Conservation (phyloP, 2,113 vertebrate genomes). For the Cariama cristata region DNA sequence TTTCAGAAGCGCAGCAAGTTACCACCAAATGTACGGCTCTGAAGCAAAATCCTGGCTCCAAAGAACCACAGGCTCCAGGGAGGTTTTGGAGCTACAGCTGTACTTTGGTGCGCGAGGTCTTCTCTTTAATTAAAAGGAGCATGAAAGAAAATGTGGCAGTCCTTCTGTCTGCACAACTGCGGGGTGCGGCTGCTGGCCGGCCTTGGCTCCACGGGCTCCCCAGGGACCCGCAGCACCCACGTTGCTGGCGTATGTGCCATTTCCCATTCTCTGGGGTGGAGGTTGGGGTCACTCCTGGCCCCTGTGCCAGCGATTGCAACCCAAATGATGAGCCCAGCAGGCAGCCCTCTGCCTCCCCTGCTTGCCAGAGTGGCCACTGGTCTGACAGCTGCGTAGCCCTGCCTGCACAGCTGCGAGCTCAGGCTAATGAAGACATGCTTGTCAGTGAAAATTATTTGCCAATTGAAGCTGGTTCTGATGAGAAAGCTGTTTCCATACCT, state of each 20-base stretch:
- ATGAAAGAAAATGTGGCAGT: background rate
- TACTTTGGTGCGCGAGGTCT: background rate
- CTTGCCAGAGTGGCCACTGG: fast-evolving
- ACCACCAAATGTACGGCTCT: fast-evolving
- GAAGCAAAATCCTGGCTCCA: background rate
- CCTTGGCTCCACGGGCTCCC: background rate
- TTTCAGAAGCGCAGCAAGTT: background rate
- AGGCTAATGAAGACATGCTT: background rate
- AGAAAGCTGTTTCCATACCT: background rate
- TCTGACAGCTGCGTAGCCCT: background rate
- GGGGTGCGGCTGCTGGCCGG: background rate
- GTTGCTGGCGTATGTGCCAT: fast-evolving
- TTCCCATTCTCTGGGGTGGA: background rate
- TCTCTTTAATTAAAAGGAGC: background rate
- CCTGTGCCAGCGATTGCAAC: fast-evolving
- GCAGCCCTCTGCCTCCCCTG: background rate
- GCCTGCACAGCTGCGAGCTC: background rate
- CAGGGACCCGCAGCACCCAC: fast-evolving
- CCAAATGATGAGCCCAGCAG: background rate
- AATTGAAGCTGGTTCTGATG: background rate
- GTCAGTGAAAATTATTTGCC: background rate
- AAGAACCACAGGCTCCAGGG: background rate
- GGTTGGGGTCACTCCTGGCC: background rate
- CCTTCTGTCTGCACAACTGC: background rate
- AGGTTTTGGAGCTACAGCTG: background rate